These are phyloP conservation scores for Dendrolimus houi DNA, from an alignment of 2,888 invertebrate genomes.

Conservation along the genomic window DNA sequence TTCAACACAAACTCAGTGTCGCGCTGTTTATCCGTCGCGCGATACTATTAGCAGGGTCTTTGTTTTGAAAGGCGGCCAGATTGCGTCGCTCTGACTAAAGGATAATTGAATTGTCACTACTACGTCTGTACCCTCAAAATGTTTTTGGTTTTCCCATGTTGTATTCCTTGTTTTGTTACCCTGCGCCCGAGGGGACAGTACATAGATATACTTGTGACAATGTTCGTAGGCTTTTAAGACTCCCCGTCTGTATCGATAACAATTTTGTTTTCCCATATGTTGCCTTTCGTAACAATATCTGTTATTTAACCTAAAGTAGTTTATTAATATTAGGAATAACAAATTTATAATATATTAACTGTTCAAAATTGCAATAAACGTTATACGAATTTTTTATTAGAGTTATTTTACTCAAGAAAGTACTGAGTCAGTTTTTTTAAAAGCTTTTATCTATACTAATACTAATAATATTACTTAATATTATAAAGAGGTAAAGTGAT, in stretches of 20 bases:
- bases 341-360: too few species aligned
- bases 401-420: neutral
- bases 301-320: too few species aligned
- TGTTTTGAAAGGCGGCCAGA: constrained; percentile 64
- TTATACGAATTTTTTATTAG: neutral
- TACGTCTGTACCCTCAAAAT: constrained; percentile 29
- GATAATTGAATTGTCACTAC: constrained; percentile 61
- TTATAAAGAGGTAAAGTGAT: too few species aligned
- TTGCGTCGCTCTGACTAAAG: constrained; percentile 50
- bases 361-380: too few species aligned
- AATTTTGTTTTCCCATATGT: neutral
- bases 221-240: neutral
- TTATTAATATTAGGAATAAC: too few species aligned
- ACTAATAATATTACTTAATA: too few species aligned
- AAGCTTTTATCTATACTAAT: constrained; percentile 7
- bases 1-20: constrained; percentile 65
- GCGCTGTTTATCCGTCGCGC: constrained; percentile 62
- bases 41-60: constrained; percentile 65
- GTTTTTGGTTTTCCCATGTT: constrained; percentile 17
- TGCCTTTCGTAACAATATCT: neutral
- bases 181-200: constrained; percentile 1
- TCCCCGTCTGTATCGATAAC: neutral
- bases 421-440: neutral
- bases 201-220: neutral
- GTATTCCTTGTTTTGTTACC: constrained; percentile 7